Percentiles rank a stretch among this genome's conserved stretches.
Evolutionary conservation across 2,113 vertebrate genomes (phyloP).

Genomic region (Chiloscyllium plagiosum): DNA sequence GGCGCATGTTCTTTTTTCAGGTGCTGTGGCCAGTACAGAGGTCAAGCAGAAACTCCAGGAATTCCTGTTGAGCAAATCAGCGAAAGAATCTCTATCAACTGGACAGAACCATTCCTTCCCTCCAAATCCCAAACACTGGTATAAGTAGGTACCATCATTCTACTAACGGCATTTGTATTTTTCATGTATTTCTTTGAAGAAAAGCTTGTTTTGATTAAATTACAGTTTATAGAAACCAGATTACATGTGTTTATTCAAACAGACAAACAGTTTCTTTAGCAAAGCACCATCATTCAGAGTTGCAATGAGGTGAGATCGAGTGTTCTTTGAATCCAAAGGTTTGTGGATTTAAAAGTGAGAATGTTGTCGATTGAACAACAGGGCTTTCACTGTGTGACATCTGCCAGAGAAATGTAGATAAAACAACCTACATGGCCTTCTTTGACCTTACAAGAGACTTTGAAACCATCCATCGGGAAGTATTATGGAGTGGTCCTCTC

Average conservation of each 20-base stretch:
- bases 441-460: too few relatives aligned
- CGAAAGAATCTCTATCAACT: conserved; percentile 76
- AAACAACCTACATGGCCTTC: too few relatives aligned
- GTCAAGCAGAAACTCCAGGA: conserved; percentile 99
- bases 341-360: background rate
- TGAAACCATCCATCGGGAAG: too few relatives aligned
- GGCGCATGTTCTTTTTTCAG: conserved; percentile 56
- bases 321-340: background rate
- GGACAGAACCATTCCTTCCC: conserved; percentile 76
- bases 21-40: conserved; percentile 91
- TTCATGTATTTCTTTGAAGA: background rate
- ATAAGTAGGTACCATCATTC: conserved; percentile 69
- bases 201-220: background rate
- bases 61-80: conserved; percentile 95
- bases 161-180: background rate
- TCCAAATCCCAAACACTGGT: conserved; percentile 91
- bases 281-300: background rate
- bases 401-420: too few relatives aligned
- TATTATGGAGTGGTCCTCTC: too few relatives aligned
- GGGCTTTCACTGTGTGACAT: too few relatives aligned
- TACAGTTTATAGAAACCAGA: background rate
- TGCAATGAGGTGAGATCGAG: background rate
- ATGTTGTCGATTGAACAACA: background rate
- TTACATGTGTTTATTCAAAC: background rate
- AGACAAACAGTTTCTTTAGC: background rate